A percentile compares a stretch with the other conserved stretches of the same genome.
Conservation (phyloP, 2,888 invertebrate species). For the Eucriotettix oculatus region DNA sequence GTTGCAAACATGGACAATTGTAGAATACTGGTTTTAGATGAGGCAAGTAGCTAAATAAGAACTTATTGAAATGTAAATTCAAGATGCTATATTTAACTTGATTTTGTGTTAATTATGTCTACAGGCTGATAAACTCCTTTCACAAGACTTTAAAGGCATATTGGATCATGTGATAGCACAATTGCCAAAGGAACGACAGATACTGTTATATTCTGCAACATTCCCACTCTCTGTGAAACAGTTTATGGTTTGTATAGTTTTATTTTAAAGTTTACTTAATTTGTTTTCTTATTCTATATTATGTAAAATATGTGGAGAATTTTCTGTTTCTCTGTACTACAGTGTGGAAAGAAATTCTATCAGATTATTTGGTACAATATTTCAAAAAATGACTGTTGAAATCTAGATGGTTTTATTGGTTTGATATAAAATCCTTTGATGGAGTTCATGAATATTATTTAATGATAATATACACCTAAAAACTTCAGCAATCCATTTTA, state of each 20-base stretch:
- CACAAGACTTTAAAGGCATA: conserved; percentile 99
- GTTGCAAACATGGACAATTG: conserved; percentile 89
- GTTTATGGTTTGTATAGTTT: conserved; percentile 54
- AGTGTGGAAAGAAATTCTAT: too few species aligned
- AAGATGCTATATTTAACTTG: neutral
- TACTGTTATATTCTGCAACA: conserved; percentile 95
- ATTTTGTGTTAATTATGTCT: conserved; percentile 9
- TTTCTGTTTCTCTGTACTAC: too few species aligned
- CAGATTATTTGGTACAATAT: too few species aligned
- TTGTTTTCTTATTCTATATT: too few species aligned
- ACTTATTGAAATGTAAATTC: neutral
- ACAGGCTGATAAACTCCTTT: conserved; percentile 88
- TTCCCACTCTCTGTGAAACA: conserved; percentile 97
- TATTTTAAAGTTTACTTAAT: neutral
- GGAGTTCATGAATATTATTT: too few species aligned
- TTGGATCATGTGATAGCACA: conserved; percentile 89
- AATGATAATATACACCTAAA: too few species aligned
- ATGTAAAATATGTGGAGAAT: too few species aligned
- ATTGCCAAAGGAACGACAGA: conserved; percentile 90
- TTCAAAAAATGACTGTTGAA: too few species aligned
- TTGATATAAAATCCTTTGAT: too few species aligned
- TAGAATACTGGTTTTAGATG: conserved; percentile 92
- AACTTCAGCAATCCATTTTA: too few species aligned
- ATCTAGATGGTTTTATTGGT: too few species aligned
- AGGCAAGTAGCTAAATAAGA: conserved; percentile 30